Evolutionary conservation across 2,888 invertebrate genomes (phyloP), one percentile per base, ranked within the genome.

Genomic region (Mesorhabditis spiculigera): DNA sequence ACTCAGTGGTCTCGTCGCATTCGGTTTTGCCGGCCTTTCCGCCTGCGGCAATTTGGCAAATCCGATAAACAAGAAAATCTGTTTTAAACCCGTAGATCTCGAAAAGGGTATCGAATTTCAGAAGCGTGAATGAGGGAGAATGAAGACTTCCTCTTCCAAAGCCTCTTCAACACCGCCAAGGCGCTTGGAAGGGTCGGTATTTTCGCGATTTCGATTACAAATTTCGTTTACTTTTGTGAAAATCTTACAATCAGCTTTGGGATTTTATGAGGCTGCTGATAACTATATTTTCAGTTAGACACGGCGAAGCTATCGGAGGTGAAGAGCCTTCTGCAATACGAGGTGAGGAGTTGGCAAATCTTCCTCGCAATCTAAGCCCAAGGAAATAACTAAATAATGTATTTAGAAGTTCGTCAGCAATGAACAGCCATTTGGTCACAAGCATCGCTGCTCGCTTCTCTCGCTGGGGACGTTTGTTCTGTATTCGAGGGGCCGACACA

Each of bases 71-170:
- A 28, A 28, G 3, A 28, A 28, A 28, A 28, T 28, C 28, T 28
- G 1, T 28, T 28, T 28, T 28, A 28, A 28, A 28, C 3, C 28
- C 28, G 28, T 28, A 28, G 28, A 28, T 28, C 28, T 28, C 28
- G 28, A 28, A 28, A 28, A 28, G 28, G 28, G 28, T 28, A 28
- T 1, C 28, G 28, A 28, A 28, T 28, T 28, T 28, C 28, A 28
- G 28, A 28, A 28, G 28, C 28, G 28, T 28, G 28, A 28, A 78
- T 80, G 80, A 75, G 73, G 68, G 77, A 78, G 44, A 73, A 77
- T 63, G 78, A 78, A 10, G 79, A 84, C 68, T 84, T 84, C 67
- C 75, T 79, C 42, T 82, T 84, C 72, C 77, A 76, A 5, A 84
- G 83, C 65, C 73, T 80, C 45, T 80, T 82, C 63, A 78, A 81